Evolutionary conservation across 2,113 vertebrate species (phyloP).

Genomic region (Casuarius casuarius): DNA sequence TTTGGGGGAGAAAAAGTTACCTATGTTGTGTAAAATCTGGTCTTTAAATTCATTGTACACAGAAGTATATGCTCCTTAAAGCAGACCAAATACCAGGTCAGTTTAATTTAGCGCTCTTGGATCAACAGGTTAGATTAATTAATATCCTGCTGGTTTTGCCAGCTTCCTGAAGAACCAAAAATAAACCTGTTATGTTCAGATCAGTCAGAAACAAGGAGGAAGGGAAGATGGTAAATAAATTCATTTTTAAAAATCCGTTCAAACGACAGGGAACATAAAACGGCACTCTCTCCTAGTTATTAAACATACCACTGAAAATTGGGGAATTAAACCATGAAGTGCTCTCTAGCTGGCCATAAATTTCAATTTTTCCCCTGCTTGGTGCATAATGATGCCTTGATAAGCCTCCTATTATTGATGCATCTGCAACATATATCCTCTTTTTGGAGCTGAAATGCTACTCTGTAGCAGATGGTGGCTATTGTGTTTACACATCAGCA

Average conservation of each 20-base stretch:
- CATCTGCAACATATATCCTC: constrained; percentile 73
- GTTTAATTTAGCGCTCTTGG: constrained; percentile 23
- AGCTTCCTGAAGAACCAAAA: constrained; percentile 44
- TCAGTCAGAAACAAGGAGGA: constrained; percentile 57
- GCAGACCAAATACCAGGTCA: background rate
- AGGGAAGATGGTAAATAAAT: constrained; percentile 60
- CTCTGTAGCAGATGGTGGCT: constrained; percentile 79
- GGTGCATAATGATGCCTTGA: constrained; percentile 77
- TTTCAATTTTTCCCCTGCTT: constrained; percentile 71
- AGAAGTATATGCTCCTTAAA: background rate
- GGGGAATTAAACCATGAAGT: constrained; percentile 78
- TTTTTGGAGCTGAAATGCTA: constrained; percentile 64
- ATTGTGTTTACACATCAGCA: constrained; percentile 87
- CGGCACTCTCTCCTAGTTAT: constrained; percentile 68
- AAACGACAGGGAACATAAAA: constrained; percentile 60
- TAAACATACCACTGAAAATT: constrained; percentile 70
- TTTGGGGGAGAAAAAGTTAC: background rate
- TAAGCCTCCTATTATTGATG: constrained; percentile 77
- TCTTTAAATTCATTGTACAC: background rate
- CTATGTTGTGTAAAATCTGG: background rate
- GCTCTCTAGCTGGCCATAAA: constrained; percentile 79
- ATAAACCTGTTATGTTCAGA: background rate
- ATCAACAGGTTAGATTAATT: constrained; percentile 75
- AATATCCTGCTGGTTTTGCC: constrained; percentile 57
- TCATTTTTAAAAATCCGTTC: constrained; percentile 53